These are phyloP conservation scores for Ataeniobius toweri DNA, from an alignment of 2,797 vertebrate species.

Conservation along the genomic window DNA sequence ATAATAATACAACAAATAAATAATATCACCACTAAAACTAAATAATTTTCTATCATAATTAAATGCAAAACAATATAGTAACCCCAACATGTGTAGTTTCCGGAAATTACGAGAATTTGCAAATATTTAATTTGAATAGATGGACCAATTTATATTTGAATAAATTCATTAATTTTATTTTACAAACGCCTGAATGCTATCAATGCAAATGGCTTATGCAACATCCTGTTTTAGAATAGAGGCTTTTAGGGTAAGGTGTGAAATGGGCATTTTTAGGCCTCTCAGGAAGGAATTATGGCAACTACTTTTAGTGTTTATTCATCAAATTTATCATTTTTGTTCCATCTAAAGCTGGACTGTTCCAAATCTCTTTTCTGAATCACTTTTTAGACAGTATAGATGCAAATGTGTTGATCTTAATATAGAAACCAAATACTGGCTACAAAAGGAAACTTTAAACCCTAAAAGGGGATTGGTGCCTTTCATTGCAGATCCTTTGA, in stretches of 20 bases:
- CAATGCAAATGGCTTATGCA: not conserved
- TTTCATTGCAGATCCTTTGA: not conserved
- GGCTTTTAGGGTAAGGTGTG: no score
- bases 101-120: not conserved
- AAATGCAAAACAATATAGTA: no score
- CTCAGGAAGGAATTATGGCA: no score
- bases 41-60: not conserved
- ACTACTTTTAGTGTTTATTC: not conserved
- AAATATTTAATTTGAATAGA: not conserved
- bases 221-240: no score
- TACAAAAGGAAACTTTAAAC: not conserved
- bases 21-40: not conserved
- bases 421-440: not conserved
- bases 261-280: no score
- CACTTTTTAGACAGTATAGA: no score
- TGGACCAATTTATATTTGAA: not conserved
- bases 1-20: not conserved
- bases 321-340: not conserved
- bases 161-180: not conserved
- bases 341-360: no score
- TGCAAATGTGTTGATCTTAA: no score
- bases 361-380: no score
- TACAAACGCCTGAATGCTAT: not conserved
- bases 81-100: not conserved
- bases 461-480: not conserved